Percentiles rank a stretch among this genome's conserved stretches.
These are phyloP conservation scores for Parasteatoda tepidariorum DNA, from an alignment of 1,140 invertebrate species.

Conservation along the genomic window DNA sequence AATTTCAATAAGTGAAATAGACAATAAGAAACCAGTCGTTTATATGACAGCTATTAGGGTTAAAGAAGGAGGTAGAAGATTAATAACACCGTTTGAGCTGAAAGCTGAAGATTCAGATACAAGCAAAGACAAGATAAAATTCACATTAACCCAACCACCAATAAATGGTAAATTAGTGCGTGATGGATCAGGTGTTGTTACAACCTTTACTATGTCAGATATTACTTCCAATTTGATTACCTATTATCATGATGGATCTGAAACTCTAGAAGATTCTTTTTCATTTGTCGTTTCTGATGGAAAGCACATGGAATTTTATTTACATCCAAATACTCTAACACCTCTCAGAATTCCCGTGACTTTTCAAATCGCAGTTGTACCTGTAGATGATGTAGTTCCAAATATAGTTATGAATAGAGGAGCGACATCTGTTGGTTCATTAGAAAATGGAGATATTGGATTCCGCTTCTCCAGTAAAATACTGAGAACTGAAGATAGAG, in stretches of 20 bases:
- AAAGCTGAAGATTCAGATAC: conserved; percentile 69
- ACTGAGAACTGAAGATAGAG: conserved; percentile 67
- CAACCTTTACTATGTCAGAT: conserved; percentile 67
- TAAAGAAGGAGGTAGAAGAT: conserved; percentile 67
- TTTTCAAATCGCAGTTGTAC: conserved; percentile 67
- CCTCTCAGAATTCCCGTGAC: conserved; percentile 66
- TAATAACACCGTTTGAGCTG: conserved; percentile 70
- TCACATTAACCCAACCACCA: conserved; percentile 67
- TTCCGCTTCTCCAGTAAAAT: conserved; percentile 65
- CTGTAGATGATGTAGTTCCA: conserved; percentile 68
- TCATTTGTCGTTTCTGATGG: conserved; percentile 68
- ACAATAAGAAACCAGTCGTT: conserved; percentile 69
- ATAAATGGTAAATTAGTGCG: conserved; percentile 67
- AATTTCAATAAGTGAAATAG: conserved; percentile 68
- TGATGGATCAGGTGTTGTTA: conserved; percentile 65
- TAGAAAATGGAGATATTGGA: conserved; percentile 64
- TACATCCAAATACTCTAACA: conserved; percentile 65
- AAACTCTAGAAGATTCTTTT: conserved; percentile 67
- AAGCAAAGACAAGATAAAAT: conserved; percentile 65
- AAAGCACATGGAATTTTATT: conserved; percentile 67
- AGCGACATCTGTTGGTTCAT: conserved; percentile 63
- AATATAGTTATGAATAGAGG: conserved; percentile 66
- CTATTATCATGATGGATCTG: conserved; percentile 69
- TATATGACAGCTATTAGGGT: conserved; percentile 66
- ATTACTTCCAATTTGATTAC: conserved; percentile 67